Percentiles rank a stretch among this genome's conserved stretches.
phyloP scores from a whole-genome alignment of 1,140 invertebrate species.

The Antheraea pernyi region DNA sequence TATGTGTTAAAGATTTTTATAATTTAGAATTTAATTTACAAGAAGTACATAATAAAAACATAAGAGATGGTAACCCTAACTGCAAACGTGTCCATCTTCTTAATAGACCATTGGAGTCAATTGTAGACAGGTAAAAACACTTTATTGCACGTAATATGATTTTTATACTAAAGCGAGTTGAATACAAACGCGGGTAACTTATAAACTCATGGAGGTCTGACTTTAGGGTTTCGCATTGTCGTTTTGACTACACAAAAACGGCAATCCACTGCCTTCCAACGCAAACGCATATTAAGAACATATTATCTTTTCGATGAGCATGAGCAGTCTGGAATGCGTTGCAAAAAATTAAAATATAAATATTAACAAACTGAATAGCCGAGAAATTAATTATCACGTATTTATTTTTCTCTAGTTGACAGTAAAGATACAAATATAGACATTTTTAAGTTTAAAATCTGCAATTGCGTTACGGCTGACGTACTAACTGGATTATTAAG shows the following conservation, averaged over 20 bases:
- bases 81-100: background rate
- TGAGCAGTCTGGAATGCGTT: too few species aligned
- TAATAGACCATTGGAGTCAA: slow-evolving; percentile 1
- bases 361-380: too few species aligned
- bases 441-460: too few species aligned
- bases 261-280: background rate
- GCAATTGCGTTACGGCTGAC: too few species aligned
- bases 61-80: background rate
- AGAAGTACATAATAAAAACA: too few species aligned
- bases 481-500: too few species aligned
- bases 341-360: too few species aligned
- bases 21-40: too few species aligned
- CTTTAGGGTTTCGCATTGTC: background rate
- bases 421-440: too few species aligned
- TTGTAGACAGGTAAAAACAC: background rate
- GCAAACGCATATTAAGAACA: background rate
- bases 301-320: background rate
- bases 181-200: background rate
- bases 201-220: background rate
- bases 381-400: too few species aligned
- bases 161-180: background rate
- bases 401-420: too few species aligned
- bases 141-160: background rate
- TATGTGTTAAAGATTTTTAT: background rate
- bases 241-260: background rate